Conservation (phyloP, 2,888 invertebrate genomes). For the Augiades crinisus region DNA sequence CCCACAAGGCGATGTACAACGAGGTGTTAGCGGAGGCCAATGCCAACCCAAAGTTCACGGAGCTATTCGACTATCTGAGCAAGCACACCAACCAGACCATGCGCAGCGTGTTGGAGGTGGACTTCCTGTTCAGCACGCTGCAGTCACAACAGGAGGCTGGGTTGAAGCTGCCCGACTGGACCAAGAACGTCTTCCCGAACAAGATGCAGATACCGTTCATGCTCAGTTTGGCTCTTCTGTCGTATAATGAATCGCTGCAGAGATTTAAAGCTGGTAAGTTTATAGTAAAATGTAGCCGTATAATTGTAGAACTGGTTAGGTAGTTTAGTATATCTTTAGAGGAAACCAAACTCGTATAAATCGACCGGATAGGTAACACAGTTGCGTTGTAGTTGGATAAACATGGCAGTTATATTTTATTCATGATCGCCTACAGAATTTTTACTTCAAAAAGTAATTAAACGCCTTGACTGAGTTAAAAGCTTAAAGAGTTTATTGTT, state of each 20-base stretch:
- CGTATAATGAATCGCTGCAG: conserved; percentile 86
- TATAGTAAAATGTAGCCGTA: background rate
- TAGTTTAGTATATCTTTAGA: no score
- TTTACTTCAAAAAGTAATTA: no score
- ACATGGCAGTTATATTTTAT: no score
- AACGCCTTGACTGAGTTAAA: no score
- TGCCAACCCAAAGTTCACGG: conserved; percentile 77
- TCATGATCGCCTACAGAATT: no score
- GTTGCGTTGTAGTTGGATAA: no score
- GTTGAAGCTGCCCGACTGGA: conserved; percentile 88
- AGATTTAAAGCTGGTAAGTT: conserved; percentile 85
- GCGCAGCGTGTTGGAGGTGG: conserved; percentile 83
- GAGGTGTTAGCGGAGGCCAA: conserved; percentile 69
- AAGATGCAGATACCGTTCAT: conserved; percentile 85
- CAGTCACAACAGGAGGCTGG: conserved; percentile 83
- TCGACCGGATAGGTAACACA: no score
- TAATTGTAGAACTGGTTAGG: background rate
- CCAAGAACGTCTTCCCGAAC: conserved; percentile 84
- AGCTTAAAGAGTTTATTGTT: no score
- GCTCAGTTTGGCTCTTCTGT: conserved; percentile 85
- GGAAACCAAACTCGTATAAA: no score
- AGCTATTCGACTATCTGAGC: conserved; percentile 84
- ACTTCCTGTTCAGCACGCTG: conserved; percentile 86
- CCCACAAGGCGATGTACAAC: conserved; percentile 70
- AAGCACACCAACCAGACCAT: conserved; percentile 70